Evolutionary conservation across 2,888 invertebrate genomes (phyloP), one percentile per base, ranked within the genome.

Genomic region (Rhogogaster chlorosoma): DNA sequence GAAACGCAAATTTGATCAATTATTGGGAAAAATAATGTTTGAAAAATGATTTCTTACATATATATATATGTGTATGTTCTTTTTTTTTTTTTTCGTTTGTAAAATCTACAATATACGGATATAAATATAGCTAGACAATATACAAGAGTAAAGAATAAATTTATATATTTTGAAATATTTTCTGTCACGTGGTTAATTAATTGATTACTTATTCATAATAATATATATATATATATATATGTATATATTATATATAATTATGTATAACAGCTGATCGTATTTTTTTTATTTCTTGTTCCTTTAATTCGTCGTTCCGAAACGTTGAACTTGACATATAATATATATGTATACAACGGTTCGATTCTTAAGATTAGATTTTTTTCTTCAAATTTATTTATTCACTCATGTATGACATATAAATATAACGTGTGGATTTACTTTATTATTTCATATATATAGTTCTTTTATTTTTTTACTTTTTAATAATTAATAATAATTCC

Each of bases 41-140:
- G n/a, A 73, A 26, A 12, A 26, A 42, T 80, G 1, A 36, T 22
- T 80, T 29, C 32, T 61, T 10, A 61, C 10, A 26, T 26, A 4
- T 64, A 7, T 22, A 38, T 73, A 75, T 26, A n/a, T 45, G 3
- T 18, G n/a, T n/a, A n/a, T n/a, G n/a, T n/a, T n/a, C n/a, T n/a
- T n/a, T 64, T 26, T 7, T 64, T 64, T 64, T 26, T 70, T 15
- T 70, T 70, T n/a, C 29, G 32, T 73, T 73, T 61, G 61, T 22
- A 61, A 73, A 73, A 36, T 73, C 71, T 42, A 73, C 38, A 38
- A n/a, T 38, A 36, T 36, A 73, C 36, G 26, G 7, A 73, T 73
- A 73, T 73, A 42, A n/a, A 73, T 73, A 73, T 73, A 73, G 15
- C 61, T 67, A 67, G 67, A 67, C 32, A 67, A 67, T 67, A 38